These are phyloP conservation scores for Rhopilema esculentum DNA, from an alignment of 30 jellyfish, hydroid and myxozoan species.

Conservation along the genomic window DNA sequence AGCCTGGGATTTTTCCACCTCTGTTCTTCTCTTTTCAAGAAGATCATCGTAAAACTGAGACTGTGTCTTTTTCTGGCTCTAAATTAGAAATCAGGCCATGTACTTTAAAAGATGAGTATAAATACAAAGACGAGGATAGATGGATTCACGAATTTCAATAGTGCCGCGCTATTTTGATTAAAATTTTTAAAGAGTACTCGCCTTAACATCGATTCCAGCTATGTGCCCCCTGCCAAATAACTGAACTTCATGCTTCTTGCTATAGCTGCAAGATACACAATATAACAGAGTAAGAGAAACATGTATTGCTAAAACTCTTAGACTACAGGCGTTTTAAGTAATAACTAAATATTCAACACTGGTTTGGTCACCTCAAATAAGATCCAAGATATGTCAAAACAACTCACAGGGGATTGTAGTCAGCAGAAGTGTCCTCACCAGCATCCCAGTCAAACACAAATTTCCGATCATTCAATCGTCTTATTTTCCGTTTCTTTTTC, in stretches of 20 bases:
- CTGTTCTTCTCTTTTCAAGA: constrained; percentile 92
- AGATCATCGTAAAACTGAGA: constrained; percentile 93
- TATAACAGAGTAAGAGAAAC: too few species aligned
- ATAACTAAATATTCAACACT: too few species aligned
- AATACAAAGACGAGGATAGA: neutral
- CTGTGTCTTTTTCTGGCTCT: constrained; percentile 93
- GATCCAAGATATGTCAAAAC: too few species aligned
- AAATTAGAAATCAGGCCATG: neutral
- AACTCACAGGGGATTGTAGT: constrained; percentile 90
- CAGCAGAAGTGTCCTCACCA: constrained; percentile 97
- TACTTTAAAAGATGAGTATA: neutral
- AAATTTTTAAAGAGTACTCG: too few species aligned
- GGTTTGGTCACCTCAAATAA: too few species aligned
- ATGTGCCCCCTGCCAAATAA: constrained; percentile 98
- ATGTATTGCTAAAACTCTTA: too few species aligned
- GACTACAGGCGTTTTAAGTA: too few species aligned
- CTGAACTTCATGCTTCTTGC: constrained; percentile 94
- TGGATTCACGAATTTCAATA: too few species aligned
- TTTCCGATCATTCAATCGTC: constrained; percentile 94
- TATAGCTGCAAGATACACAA: constrained; percentile 72
- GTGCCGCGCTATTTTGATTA: too few species aligned
- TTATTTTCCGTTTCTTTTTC: constrained; percentile 77
- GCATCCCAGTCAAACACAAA: constrained; percentile 99
- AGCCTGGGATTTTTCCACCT: constrained; percentile 87
- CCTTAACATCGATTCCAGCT: constrained; percentile 99